phyloP scores from a whole-genome alignment of 37 sponge, comb jelly and placozoan species.

The Eunapius fragilis region DNA sequence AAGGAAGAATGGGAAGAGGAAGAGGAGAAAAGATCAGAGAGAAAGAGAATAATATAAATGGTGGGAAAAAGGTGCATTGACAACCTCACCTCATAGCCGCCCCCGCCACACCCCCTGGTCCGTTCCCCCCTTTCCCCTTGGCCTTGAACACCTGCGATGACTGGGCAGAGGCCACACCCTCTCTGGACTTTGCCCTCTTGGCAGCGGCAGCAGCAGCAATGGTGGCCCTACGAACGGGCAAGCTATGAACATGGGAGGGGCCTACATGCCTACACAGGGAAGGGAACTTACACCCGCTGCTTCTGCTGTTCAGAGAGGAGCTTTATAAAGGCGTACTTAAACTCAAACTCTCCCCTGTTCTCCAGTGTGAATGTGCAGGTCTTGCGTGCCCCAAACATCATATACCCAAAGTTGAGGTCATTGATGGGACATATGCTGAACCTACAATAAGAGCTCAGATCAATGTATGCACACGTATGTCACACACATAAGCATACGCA shows the following conservation, averaged over 20 bases:
- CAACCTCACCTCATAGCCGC: not conserved
- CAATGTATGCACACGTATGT: not conserved
- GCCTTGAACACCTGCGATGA: conserved; percentile 5
- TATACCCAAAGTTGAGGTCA: conserved; percentile 93
- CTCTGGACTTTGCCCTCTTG: conserved; percentile 35
- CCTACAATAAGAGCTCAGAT: conserved; percentile 14
- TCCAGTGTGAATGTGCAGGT: conserved; percentile 77
- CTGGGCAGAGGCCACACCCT: conserved; percentile 21
- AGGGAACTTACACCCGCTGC: conserved; percentile 5
- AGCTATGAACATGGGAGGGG: not conserved
- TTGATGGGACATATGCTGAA: conserved; percentile 79
- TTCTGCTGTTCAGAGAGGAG: conserved; percentile 35
- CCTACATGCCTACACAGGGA: not conserved
- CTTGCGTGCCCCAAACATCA: conserved; percentile 72
- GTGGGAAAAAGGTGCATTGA: not conserved
- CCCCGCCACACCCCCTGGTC: not conserved
- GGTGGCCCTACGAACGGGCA: not conserved
- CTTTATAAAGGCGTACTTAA: conserved; percentile 92
- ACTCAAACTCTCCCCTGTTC: conserved; percentile 97
- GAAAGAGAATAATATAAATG: not conserved
- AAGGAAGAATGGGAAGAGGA: not conserved
- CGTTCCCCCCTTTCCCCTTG: not conserved
- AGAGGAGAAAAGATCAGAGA: not conserved
- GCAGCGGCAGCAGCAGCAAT: conserved; percentile 5
- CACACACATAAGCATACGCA: too few relatives aligned